A percentile compares a stretch with the other conserved stretches of the same genome.
phyloP scores from a whole-genome alignment of 2,888 invertebrate genomes.

The Athrips mouffetella region DNA sequence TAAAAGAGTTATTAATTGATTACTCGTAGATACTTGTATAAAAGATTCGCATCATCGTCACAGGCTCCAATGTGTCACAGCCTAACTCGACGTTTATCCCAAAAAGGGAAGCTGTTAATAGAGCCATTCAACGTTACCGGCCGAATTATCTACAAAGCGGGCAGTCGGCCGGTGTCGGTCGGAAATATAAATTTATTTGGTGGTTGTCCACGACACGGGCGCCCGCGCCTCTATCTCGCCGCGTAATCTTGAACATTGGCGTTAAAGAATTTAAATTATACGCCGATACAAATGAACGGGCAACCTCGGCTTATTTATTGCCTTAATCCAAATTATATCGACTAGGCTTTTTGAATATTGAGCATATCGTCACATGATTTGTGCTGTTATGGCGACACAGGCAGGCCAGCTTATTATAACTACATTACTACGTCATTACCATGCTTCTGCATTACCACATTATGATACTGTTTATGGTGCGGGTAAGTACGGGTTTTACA shows the following conservation, averaged over 20 bases:
- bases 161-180: constrained; percentile 66
- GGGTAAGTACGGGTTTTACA: constrained; percentile 20
- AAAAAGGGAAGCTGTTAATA: constrained; percentile 79
- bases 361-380: constrained; percentile 64
- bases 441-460: constrained; percentile 23
- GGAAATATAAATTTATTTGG: constrained; percentile 78
- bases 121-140: constrained; percentile 78
- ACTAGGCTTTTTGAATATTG: constrained; percentile 64
- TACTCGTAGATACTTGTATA: too few species aligned
- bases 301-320: constrained; percentile 72
- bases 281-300: constrained; percentile 76
- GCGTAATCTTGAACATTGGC: constrained; percentile 78
- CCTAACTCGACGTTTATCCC: constrained; percentile 72
- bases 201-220: constrained; percentile 73
- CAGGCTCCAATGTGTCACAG: constrained; percentile 44
- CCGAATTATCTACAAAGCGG: constrained; percentile 78
- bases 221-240: constrained; percentile 72
- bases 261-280: constrained; percentile 79
- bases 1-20: too few species aligned
- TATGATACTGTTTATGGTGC: constrained; percentile 7
- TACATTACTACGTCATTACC: constrained; percentile 27
- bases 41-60: background rate
- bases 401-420: constrained; percentile 36
- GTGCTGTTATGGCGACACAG: constrained; percentile 47
- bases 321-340: constrained; percentile 75